Evolutionary conservation across 2,113 vertebrate genomes (phyloP).

Genomic region (Pycnonotus jocosus): DNA sequence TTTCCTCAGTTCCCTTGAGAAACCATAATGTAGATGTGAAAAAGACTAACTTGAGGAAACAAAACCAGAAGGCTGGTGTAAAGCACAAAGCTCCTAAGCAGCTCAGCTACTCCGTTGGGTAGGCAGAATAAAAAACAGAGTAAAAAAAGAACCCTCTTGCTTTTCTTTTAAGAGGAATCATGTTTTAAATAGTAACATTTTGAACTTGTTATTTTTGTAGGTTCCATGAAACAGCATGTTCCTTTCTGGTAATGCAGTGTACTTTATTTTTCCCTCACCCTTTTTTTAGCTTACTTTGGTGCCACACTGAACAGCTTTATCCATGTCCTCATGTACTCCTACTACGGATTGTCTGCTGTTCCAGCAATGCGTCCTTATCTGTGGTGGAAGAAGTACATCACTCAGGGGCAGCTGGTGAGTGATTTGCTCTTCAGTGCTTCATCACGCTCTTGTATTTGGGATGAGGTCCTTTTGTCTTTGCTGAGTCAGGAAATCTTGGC

Average conservation of each 20-base stretch:
- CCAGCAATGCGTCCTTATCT: slow-evolving; percentile 91
- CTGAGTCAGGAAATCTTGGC: neutral
- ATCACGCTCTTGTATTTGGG: neutral
- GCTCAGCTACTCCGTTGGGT: neutral
- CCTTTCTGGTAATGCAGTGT: neutral
- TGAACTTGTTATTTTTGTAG: slow-evolving; percentile 14
- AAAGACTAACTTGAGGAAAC: neutral
- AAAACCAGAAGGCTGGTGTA: neutral
- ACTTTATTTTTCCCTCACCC: neutral
- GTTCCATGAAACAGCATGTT: neutral
- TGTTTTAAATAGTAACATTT: slow-evolving; percentile 34
- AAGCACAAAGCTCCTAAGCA: neutral
- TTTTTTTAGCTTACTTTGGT: slow-evolving; percentile 87
- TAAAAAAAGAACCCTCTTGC: neutral
- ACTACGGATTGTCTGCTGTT: slow-evolving; percentile 90
- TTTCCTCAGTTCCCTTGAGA: neutral
- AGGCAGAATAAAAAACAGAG: neutral
- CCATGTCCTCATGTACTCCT: slow-evolving; percentile 97
- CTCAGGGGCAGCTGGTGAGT: slow-evolving; percentile 95
- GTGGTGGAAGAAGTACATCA: slow-evolving; percentile 99
- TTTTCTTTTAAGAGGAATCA: neutral
- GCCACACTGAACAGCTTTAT: slow-evolving; percentile 94
- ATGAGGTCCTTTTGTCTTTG: neutral
- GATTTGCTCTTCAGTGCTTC: neutral
- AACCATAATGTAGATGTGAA: neutral